Base-by-base conservation (phyloP, 2,888 invertebrate genomes). In the Melanchra persicariae region DNA sequence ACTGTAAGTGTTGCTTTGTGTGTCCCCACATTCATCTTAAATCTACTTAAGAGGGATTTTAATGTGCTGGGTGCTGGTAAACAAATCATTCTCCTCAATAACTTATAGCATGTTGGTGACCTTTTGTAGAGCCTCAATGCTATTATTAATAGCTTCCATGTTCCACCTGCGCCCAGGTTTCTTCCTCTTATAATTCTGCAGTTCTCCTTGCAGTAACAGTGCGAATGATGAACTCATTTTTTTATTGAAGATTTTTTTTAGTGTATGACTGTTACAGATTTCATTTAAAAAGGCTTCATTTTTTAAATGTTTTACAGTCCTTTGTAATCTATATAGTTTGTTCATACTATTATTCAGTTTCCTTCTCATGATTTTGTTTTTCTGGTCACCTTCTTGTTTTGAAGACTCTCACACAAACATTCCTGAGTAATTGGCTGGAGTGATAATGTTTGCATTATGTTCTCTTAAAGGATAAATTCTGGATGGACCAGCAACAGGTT, bases 131-230 rank as follows among this genome's bases (percentile, higher is more conserved):
- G 37, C 37, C 47, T 63, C 26, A 55, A 49, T n/a, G 68, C 47
- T 55, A 30, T 64, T 60, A 64, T 55, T 30, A n/a, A 64, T 64
- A 17, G 63, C 34, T 2, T 65, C 55, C 51, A 24, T 30, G n/a
- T 43, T 57, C 65, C 69, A 69, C 15, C 47, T 69, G 2, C 65
- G 47, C 1, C 64, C 68, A 37, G 37, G 37, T 22, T 47, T 69
- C 45, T 69, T 69, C 37, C 37, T 64, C 8, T 40, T 64, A 65
- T 55, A 57, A 57, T 69, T 64, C n/a, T 65, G 52, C 34, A 68
- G 45, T 55, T 68, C 54, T 37, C 64, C 68, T 68, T 54, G 68
- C 22, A 68, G 45, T 54, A 68, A 64, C 24, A 68, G 17, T 10
- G 68, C 64, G 47, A 55, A 64, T 55, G 54, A 24, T 1, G 54